phyloP scores from a whole-genome alignment of 2,797 vertebrate species.

The Molothrus aeneus region DNA sequence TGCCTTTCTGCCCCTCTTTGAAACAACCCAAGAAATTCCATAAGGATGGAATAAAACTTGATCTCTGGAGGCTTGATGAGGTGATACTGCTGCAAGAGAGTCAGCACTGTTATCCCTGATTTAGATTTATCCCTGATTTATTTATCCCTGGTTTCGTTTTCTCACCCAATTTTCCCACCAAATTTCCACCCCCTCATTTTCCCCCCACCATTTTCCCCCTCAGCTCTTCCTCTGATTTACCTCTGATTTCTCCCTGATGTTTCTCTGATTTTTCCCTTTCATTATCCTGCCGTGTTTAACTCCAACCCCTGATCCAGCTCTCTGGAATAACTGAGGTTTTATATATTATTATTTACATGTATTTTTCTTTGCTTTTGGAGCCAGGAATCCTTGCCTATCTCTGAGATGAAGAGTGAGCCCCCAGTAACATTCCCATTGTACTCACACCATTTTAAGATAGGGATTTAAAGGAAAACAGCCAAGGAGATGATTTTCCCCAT shows the following conservation, averaged over 20 bases:
- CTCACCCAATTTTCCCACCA: rapidly evolving
- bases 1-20: background rate
- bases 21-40: background rate
- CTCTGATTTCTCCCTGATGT: background rate
- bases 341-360: background rate
- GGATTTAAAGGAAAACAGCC: background rate
- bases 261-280: background rate
- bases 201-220: background rate
- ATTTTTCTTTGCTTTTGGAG: background rate
- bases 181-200: background rate
- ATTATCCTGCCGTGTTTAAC: background rate
- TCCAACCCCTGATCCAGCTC: rapidly evolving
- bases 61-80: background rate
- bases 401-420: background rate
- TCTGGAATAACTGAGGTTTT: background rate
- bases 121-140: background rate
- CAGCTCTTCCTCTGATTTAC: background rate
- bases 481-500: background rate
- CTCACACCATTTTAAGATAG: background rate
- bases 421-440: background rate
- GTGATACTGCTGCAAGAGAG: background rate
- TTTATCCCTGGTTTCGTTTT: background rate
- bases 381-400: background rate
- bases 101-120: background rate
- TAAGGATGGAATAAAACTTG: background rate